A percentile compares a stretch with the other conserved stretches of the same genome.
Evolutionary conservation across 2,888 invertebrate species (phyloP).

Genomic region (Xestia sexstrigata): DNA sequence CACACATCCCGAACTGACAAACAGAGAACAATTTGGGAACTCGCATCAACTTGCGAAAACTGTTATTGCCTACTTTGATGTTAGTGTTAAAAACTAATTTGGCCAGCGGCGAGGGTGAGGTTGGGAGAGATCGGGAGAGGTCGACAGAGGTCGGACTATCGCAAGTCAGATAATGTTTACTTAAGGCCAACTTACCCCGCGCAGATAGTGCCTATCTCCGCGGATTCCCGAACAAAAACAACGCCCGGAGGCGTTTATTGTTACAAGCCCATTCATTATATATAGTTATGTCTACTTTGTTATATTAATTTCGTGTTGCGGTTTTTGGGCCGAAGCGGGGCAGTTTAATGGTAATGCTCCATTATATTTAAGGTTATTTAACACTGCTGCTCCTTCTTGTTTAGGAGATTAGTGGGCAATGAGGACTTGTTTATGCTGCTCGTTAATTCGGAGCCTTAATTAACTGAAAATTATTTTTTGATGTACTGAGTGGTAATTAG

Average conservation of each 20-base stretch:
- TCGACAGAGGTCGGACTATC: constrained; percentile 65
- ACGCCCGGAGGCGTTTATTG: constrained; percentile 80
- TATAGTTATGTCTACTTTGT: constrained; percentile 71
- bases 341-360: constrained; percentile 70
- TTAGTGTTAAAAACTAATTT: constrained; percentile 82
- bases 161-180: constrained; percentile 79
- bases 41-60: constrained; percentile 64
- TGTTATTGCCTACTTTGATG: constrained; percentile 72
- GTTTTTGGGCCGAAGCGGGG: constrained; percentile 73
- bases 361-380: constrained; percentile 69
- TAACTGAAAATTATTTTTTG: constrained; percentile 53
- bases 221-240: constrained; percentile 83
- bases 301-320: constrained; percentile 80
- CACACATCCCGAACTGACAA: constrained; percentile 38
- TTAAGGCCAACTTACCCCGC: constrained; percentile 73
- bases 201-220: constrained; percentile 69
- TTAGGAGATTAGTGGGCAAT: constrained; percentile 60
- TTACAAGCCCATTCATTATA: constrained; percentile 81
- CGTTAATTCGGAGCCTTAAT: constrained; percentile 47
- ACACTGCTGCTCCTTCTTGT: constrained; percentile 62
- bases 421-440: constrained; percentile 58
- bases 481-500: constrained; percentile 44
- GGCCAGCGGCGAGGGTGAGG: constrained; percentile 70
- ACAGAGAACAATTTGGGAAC: constrained; percentile 64
- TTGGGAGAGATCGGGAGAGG: constrained; percentile 48